These are phyloP conservation scores for Oryzias curvinotus DNA, from an alignment of 2,113 vertebrate genomes.

Conservation along the genomic window DNA sequence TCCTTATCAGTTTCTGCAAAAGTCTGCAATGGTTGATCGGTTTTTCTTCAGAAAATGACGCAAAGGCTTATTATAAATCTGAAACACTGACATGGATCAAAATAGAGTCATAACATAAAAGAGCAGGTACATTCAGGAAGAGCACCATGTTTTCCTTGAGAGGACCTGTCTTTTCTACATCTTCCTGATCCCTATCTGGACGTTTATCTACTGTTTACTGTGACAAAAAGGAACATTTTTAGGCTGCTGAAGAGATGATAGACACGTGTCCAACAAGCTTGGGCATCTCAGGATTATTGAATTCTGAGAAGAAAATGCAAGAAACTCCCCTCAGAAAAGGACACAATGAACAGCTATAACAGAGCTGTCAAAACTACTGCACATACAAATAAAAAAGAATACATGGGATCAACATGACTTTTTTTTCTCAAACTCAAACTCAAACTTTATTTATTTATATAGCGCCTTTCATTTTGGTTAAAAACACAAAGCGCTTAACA, in stretches of 20 bases:
- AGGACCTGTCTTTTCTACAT: conserved; percentile 55
- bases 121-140: too few relatives aligned
- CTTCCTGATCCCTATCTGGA: conserved; percentile 70
- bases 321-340: too few relatives aligned
- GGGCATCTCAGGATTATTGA: conserved; percentile 19
- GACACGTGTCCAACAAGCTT: conserved; percentile 21
- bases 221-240: conserved; percentile 38
- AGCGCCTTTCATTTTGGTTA: too few relatives aligned
- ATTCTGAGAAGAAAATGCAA: neutral
- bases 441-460: too few relatives aligned
- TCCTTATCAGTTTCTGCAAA: conserved; percentile 3
- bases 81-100: neutral
- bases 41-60: neutral
- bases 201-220: conserved; percentile 62
- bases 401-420: too few relatives aligned
- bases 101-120: neutral
- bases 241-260: conserved; percentile 33
- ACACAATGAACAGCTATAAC: too few relatives aligned
- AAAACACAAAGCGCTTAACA: too few relatives aligned
- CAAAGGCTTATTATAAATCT: neutral
- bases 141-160: too few relatives aligned
- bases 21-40: neutral
- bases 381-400: too few relatives aligned
- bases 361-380: too few relatives aligned
- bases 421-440: too few relatives aligned